Evolutionary conservation across 2,113 vertebrate genomes (phyloP).

Genomic region (Butastur rufipennis): DNA sequence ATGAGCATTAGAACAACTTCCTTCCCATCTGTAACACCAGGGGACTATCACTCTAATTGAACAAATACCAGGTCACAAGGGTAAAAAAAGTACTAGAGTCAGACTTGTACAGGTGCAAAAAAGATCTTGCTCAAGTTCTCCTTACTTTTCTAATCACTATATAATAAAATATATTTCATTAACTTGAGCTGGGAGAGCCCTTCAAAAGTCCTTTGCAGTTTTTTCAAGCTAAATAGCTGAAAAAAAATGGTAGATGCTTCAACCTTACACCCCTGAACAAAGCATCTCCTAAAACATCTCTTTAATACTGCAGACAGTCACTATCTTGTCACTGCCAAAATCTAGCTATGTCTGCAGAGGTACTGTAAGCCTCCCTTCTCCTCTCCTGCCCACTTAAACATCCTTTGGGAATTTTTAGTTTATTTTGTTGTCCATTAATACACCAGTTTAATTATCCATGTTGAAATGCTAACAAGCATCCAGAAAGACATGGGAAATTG

Average conservation of each 20-base stretch:
- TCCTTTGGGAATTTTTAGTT: not conserved
- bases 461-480: not conserved
- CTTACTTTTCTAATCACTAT: not conserved
- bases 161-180: not conserved
- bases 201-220: not conserved
- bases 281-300: not conserved
- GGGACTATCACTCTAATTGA: not conserved
- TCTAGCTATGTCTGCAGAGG: not conserved
- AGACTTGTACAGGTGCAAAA: not conserved
- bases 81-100: not conserved
- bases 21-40: not conserved
- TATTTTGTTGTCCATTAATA: not conserved
- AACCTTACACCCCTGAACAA: not conserved
- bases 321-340: not conserved
- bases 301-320: not conserved
- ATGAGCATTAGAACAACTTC: not conserved
- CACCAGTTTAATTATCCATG: not conserved
- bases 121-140: not conserved
- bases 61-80: not conserved
- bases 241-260: not conserved
- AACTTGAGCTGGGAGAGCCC: not conserved
- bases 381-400: not conserved
- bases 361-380: not conserved
- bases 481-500: not conserved
- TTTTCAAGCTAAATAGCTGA: not conserved